Evolutionary conservation across 1,140 invertebrate species (phyloP), one percentile per base, ranked within the genome.

Genomic region (Ceratina calcarata): DNA sequence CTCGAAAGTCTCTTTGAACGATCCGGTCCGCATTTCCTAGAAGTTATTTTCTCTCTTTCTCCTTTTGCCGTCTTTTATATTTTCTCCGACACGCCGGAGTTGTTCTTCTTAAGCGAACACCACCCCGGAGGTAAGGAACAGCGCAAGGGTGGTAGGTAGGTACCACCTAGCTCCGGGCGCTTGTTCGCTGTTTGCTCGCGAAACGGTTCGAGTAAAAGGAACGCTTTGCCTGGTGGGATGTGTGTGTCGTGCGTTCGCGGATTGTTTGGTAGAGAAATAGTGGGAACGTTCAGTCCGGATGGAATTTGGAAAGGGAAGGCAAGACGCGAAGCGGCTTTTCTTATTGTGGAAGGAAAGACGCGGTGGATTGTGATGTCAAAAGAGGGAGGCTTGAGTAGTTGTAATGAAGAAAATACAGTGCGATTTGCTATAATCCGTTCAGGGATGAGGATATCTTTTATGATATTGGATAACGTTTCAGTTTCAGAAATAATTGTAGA

Each of bases 41-140:
- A 2, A 10, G 32, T 22, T 65, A 58, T 58, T 20, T 20, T 10
- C 37, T 10, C 37, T 45, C 37, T 10, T 10, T 10, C 37, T 45
- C 37, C 7, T 45, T 45, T 45, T 10, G 10, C n/a, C 15, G 20
- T 13, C 12, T 0, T 45, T 45, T 65, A 45, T 45, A 65, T 65
- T n/a, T 65, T 1, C 4, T 15, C 64, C 32, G 32, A 65, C 64
- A 65, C 64, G 32, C 27, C 37, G 37, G 37, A 10, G 6, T 67
- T 67, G 45, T 67, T 51, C 65, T 45, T 66, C 6, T 66, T 66
- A 66, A 66, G n/a, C 64, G n/a, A 22, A 37, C 64, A 10, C 22
- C 64, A 32, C 27, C 27, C 27, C 27, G 27, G 27, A 32, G 27
- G 27, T 32, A 32, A 32, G 27, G 27, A 32, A 32, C 27, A 4